Evolutionary conservation across 2,888 invertebrate species (phyloP).

Genomic region (Eupithecia exiguata): DNA sequence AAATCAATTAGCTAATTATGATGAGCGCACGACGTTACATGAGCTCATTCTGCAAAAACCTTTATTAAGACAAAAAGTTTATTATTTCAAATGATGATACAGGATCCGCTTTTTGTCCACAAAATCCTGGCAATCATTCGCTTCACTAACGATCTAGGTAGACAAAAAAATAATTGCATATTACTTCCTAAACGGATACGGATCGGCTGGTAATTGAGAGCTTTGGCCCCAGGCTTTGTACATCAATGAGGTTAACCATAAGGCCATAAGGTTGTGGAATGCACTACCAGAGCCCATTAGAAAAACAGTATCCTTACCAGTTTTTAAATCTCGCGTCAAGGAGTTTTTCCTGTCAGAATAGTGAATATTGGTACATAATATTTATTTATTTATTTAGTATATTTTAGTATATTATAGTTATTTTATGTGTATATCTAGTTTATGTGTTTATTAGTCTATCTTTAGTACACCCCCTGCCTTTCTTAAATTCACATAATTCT

Average conservation of each 20-base stretch:
- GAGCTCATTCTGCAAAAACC: conserved; percentile 73
- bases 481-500: too few species aligned
- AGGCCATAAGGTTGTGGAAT: too few species aligned
- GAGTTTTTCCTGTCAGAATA: too few species aligned
- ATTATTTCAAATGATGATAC: conserved; percentile 64
- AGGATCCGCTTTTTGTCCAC: conserved; percentile 67
- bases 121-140: conserved; percentile 46
- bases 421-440: too few species aligned
- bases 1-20: conserved; percentile 48
- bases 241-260: neutral
- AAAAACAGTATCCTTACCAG: too few species aligned
- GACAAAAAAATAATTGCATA: conserved; percentile 34
- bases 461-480: too few species aligned
- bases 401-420: too few species aligned
- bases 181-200: conserved; percentile 13
- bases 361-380: too few species aligned
- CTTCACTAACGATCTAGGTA: conserved; percentile 23
- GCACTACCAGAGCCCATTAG: too few species aligned
- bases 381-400: too few species aligned
- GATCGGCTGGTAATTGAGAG: conserved; percentile 10
- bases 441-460: too few species aligned
- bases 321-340: too few species aligned
- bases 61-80: conserved; percentile 69
- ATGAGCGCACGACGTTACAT: conserved; percentile 51
- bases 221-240: neutral